Evolutionary conservation across 2,888 invertebrate species (phyloP), one percentile per base, ranked within the genome.

Genomic region (Agrotis ipsilon): DNA sequence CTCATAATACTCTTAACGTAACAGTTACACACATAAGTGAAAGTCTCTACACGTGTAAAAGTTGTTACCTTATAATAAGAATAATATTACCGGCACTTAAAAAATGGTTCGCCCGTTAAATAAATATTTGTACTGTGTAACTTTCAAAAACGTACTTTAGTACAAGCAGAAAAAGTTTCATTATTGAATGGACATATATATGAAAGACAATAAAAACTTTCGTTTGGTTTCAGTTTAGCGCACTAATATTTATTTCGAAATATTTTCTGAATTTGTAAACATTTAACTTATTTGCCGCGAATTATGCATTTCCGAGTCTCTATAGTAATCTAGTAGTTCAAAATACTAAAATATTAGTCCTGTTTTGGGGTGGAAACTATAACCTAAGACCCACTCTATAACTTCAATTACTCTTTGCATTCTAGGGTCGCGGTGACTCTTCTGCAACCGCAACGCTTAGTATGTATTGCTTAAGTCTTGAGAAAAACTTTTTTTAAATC

Each of bases 111-210:
- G 21, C 16, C 45, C 43, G 32, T 80, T 65, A 66, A 48, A 43
- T 54, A 57, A 80, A 80, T 64, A 46, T 54, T 27, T 45, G 7
- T 66, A 16, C 18, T 39, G 63, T 16, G 43, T 60, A 64, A 80
- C 68, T 65, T 77, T 77, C 80, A 73, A 63, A 79, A 75, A 64
- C 39, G n/a, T 14, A 32, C 19, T 63, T 55, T 14, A 1, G 21
- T 45, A 16, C 24, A 51, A 43, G 39, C 19, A 58, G 13, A 7
- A 13, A 46, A 24, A 48, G 21, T n/a, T 21, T n/a, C 14, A 13
- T 13, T 24, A 11, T 27, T 39, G 19, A 59, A 67, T 43, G 39
- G 4, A 54, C 6, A 27, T 27, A 27, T 54, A 54, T 66, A 46
- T 57, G 18, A 58, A 39, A 58, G 18, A 13, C 24, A 49, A 39